These are phyloP conservation scores for Amphilophus citrinellus DNA, from an alignment of 2,113 vertebrate genomes.

Conservation along the genomic window DNA sequence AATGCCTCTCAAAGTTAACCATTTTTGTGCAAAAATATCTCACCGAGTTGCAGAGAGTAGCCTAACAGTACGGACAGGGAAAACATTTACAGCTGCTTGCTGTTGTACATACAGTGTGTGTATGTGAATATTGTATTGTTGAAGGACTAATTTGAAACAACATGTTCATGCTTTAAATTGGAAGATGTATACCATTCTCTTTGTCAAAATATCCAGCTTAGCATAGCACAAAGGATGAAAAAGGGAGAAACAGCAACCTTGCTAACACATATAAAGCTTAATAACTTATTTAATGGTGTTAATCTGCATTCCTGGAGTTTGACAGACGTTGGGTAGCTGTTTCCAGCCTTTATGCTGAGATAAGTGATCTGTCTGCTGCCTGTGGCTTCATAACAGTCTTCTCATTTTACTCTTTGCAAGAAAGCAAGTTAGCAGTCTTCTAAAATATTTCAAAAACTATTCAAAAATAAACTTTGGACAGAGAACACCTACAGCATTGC, in stretches of 20 bases:
- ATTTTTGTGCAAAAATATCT: background rate
- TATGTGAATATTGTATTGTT: background rate
- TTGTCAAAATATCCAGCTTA: background rate
- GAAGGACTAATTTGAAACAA: background rate
- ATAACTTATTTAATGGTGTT: background rate
- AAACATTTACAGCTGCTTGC: background rate
- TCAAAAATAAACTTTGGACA: background rate
- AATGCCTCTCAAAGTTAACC: background rate
- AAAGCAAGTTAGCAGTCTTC: background rate
- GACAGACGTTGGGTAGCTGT: background rate
- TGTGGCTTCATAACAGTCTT: background rate
- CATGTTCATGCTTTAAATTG: background rate
- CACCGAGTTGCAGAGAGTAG: background rate
- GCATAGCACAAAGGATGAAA: background rate
- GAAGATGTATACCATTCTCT: background rate
- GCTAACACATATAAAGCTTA: background rate
- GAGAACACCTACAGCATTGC: background rate
- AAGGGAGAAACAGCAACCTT: background rate
- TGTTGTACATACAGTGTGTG: background rate
- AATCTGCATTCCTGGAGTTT: background rate
- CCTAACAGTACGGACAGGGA: background rate
- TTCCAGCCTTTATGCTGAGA: background rate
- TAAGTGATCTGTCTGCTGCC: background rate
- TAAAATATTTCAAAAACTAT: background rate
- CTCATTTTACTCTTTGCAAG: background rate